These are phyloP conservation scores for Apeltes quadracus DNA, from an alignment of 2,113 vertebrate species.

Conservation along the genomic window DNA sequence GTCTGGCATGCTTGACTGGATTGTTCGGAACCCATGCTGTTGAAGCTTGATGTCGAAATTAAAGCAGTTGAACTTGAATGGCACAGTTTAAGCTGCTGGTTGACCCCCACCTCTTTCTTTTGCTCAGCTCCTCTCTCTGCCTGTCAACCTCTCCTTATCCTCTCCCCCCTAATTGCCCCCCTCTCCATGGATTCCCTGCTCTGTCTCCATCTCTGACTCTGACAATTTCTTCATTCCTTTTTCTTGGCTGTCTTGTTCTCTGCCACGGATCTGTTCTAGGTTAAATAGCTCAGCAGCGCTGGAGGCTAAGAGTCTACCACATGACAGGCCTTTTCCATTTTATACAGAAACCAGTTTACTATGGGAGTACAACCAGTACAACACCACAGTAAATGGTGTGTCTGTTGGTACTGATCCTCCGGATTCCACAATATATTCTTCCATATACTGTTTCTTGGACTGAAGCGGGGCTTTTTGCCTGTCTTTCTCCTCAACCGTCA, in stretches of 20 bases:
- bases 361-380: background rate
- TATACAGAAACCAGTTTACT: background rate
- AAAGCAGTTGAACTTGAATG: slow-evolving; percentile 51
- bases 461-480: background rate
- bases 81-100: slow-evolving; percentile 15
- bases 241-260: slow-evolving; percentile 2
- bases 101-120: slow-evolving; percentile 13
- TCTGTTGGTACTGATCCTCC: background rate
- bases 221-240: background rate
- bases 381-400: background rate
- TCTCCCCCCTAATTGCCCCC: slow-evolving; percentile 7
- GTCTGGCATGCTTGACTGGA: slow-evolving; percentile 52
- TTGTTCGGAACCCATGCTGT: slow-evolving; percentile 17
- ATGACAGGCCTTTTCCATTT: slow-evolving; percentile 1
- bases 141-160: slow-evolving; percentile 37
- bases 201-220: slow-evolving; percentile 11
- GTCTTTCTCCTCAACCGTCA: background rate
- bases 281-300: slow-evolving; percentile 21
- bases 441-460: background rate
- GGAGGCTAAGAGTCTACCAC: slow-evolving; percentile 13
- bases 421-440: background rate
- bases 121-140: slow-evolving; percentile 3
- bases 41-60: slow-evolving; percentile 27
- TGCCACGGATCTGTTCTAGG: slow-evolving; percentile 36
- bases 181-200: background rate